Conservation (phyloP, 2,113 vertebrate genomes). For the Talpa occidentalis region DNA sequence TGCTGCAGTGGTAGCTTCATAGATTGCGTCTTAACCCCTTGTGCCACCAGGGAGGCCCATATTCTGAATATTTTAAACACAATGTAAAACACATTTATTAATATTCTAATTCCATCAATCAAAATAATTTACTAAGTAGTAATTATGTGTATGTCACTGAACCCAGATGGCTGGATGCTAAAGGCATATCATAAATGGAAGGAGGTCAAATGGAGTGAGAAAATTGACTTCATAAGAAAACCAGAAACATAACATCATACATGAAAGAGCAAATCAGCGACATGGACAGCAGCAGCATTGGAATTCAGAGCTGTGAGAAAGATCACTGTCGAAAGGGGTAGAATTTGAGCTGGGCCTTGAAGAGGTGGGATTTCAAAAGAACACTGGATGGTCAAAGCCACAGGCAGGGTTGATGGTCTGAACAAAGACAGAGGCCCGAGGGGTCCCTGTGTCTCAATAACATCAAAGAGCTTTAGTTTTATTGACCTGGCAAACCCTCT, state of each 20-base stretch:
- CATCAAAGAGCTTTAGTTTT: slow-evolving; percentile 60
- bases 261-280: not conserved
- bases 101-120: not conserved
- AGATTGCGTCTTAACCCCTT: too few species aligned
- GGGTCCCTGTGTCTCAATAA: not conserved
- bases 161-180: not conserved
- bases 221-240: not conserved
- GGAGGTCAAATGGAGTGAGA: not conserved
- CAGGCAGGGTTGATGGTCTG: not conserved
- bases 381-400: not conserved
- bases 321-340: not conserved
- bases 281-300: not conserved
- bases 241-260: not conserved
- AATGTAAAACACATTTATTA: not conserved
- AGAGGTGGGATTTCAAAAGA: slow-evolving; percentile 37
- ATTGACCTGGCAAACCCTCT: not conserved
- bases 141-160: not conserved
- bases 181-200: not conserved
- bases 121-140: not conserved
- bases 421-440: not conserved
- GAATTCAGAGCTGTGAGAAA: slow-evolving; percentile 61
- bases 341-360: slow-evolving; percentile 50
- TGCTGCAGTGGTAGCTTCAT: too few species aligned
- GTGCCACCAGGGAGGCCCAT: too few species aligned
- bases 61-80: not conserved